Conservation (phyloP, 2,113 vertebrate genomes). For the Hippoglossus stenolepis region DNA sequence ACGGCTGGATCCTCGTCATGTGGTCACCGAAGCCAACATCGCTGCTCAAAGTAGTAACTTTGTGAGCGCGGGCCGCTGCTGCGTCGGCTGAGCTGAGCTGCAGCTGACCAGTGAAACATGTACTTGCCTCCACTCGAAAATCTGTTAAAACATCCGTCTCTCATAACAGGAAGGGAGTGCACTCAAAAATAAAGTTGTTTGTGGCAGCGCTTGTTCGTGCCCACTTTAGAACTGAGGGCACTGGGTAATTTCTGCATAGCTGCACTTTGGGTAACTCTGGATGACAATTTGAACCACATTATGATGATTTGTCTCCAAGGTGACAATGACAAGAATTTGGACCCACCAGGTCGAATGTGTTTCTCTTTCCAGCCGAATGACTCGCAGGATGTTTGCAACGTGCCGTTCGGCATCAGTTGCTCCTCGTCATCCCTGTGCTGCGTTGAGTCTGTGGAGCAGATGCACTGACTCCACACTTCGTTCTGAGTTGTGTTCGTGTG, state of each 20-base stretch:
- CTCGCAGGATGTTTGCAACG: slow-evolving; percentile 25
- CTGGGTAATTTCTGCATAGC: slow-evolving; percentile 62
- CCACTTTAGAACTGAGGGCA: slow-evolving; percentile 56
- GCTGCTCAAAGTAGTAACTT: slow-evolving; percentile 31
- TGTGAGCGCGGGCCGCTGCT: slow-evolving; percentile 32
- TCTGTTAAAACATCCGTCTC: slow-evolving; percentile 76
- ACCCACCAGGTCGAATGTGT: slow-evolving; percentile 44
- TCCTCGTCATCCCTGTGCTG: slow-evolving; percentile 3
- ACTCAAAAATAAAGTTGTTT: slow-evolving; percentile 79
- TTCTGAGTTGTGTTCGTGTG: not conserved
- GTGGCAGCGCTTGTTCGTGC: slow-evolving; percentile 70
- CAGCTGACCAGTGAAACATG: slow-evolving; percentile 62
- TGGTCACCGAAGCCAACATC: slow-evolving; percentile 41
- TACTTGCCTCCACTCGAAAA: slow-evolving; percentile 65
- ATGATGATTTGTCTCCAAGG: slow-evolving; percentile 44
- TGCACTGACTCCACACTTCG: not conserved
- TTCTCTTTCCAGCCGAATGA: slow-evolving; percentile 9
- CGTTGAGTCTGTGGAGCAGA: not conserved
- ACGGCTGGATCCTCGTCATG: slow-evolving; percentile 39
- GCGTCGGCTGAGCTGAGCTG: slow-evolving; percentile 47
- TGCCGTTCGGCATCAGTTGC: not conserved
- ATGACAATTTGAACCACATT: slow-evolving; percentile 31
- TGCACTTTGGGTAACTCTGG: slow-evolving; percentile 31
- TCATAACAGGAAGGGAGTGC: slow-evolving; percentile 83
- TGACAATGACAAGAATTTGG: slow-evolving; percentile 47